Percentiles rank a stretch among this genome's conserved stretches.
Conservation (phyloP, 2,797 vertebrate species). For the Sebastes nivosus region DNA sequence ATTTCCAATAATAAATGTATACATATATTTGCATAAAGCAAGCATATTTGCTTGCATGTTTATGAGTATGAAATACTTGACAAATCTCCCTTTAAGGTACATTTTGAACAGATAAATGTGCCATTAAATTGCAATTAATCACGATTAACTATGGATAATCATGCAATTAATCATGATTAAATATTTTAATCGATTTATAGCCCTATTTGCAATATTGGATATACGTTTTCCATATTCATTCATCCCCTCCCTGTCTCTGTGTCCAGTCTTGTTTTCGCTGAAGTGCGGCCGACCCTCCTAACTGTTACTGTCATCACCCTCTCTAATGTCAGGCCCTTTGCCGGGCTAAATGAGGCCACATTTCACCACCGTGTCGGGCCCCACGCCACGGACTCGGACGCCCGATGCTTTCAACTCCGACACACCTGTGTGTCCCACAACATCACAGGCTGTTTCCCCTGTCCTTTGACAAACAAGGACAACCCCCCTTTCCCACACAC, state of each 20-base stretch:
- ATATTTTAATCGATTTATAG: too few species aligned
- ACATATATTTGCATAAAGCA: too few species aligned
- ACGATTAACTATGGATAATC: too few species aligned
- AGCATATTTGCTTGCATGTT: too few species aligned
- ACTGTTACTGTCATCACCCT: constrained; percentile 86
- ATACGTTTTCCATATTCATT: neutral
- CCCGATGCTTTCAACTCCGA: constrained; percentile 65
- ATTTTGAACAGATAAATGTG: too few species aligned
- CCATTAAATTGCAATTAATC: too few species aligned
- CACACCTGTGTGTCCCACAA: constrained; percentile 77
- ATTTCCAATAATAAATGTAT: too few species aligned
- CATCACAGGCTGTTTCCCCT: constrained; percentile 71
- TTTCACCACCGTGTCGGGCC: constrained; percentile 74
- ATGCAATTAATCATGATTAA: too few species aligned
- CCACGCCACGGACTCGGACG: constrained; percentile 12
- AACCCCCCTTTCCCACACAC: neutral
- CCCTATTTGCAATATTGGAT: neutral
- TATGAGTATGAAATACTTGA: too few species aligned
- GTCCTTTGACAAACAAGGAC: constrained; percentile 66
- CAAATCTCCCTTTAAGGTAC: too few species aligned
- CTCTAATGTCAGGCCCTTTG: constrained; percentile 77
- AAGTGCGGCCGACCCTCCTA: constrained; percentile 48
- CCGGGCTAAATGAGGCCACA: constrained; percentile 68
- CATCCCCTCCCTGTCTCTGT: neutral
- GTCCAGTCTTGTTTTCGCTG: constrained; percentile 67